Base-by-base conservation (phyloP, 2,888 invertebrate genomes). In the Temnothorax rugatulus region DNA sequence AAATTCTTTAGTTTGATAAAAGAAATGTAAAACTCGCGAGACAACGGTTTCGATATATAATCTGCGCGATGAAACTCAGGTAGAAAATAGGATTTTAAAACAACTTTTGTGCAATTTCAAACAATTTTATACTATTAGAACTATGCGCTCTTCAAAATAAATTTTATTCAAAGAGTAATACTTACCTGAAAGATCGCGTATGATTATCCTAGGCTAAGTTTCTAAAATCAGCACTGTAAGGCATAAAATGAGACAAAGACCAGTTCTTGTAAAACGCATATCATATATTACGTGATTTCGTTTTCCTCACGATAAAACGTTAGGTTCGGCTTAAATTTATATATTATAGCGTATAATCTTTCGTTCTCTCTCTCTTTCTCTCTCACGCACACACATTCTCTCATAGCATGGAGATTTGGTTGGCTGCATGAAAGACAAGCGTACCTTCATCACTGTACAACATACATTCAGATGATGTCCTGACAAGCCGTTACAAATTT, bases 201-300 rank as follows among this genome's bases (percentile, higher is more conserved):
- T 4, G 38, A 41, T 4, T 21, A 52, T n/a, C 59, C 8, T 15
- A 18, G 8, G 15, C 1, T 38, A 54, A 64, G 41, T 29, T 29
- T 44, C 52, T 41, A 13, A 61, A 69, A 61, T 83, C 21, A 50
- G 1, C 8, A 8, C 1, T 7, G 18, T 44, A 4, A 79, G 64
- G 18, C 29, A 73, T 71, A 50, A 29, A 63, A 82, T 29, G 13
- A 75, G 63, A 83, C 61, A 76, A 76, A 66, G 54, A 29, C 4
- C 18, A 25, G 41, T 85, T 89, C 83, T 92, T 92, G 89, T 86
- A 92, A 92, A 92, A 92, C 88, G 86, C 89, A 89, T 91, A 89
- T 89, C 86, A 82, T 92, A 89, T 92, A 92, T 92, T 92, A 90
- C 84, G 85, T 90, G 86, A 91, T 90, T 87, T 87, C 83, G 66